Evolutionary conservation across 2,797 vertebrate species (phyloP).

Genomic region (Hozukius guyotensis): DNA sequence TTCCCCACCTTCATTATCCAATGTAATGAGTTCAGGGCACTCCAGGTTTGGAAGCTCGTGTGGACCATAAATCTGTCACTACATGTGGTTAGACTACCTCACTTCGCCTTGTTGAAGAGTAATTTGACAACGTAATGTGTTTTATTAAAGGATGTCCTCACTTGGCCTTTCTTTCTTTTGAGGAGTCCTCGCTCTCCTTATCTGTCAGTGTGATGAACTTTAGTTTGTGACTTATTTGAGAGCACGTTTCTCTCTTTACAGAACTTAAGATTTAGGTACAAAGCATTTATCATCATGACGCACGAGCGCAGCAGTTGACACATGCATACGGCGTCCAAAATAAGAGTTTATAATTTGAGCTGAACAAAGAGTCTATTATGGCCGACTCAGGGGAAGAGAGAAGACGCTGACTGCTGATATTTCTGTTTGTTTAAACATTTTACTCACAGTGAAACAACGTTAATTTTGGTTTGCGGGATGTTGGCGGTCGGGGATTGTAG

Average conservation of each 20-base stretch:
- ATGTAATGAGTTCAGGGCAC: slow-evolving; percentile 11
- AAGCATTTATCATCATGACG: slow-evolving; percentile 50
- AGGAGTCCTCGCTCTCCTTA: not conserved
- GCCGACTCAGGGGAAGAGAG: slow-evolving; percentile 53
- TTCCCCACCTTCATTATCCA: slow-evolving; percentile 18
- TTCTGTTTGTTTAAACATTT: slow-evolving; percentile 84
- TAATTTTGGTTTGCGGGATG: slow-evolving; percentile 82
- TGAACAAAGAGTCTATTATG: slow-evolving; percentile 74
- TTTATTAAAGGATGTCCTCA: slow-evolving; percentile 3
- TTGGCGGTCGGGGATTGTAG: slow-evolving; percentile 67
- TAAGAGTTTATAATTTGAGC: slow-evolving; percentile 75
- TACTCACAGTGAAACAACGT: slow-evolving; percentile 74
- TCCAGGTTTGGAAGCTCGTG: not conserved
- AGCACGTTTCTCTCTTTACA: slow-evolving; percentile 2
- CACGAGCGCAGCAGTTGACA: slow-evolving; percentile 53
- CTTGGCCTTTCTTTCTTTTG: not conserved
- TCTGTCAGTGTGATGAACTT: not conserved
- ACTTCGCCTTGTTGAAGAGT: not conserved
- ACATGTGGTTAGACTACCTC: not conserved
- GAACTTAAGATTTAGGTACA: slow-evolving; percentile 30
- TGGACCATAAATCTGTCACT: slow-evolving; percentile 24
- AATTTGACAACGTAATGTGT: slow-evolving; percentile 20
- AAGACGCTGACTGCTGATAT: slow-evolving; percentile 83
- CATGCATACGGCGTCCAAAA: slow-evolving; percentile 63
- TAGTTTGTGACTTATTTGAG: not conserved